Percentiles rank a stretch among this genome's conserved stretches.
Conservation (phyloP, 2,888 invertebrate species). For the Charanyca ferruginea region DNA sequence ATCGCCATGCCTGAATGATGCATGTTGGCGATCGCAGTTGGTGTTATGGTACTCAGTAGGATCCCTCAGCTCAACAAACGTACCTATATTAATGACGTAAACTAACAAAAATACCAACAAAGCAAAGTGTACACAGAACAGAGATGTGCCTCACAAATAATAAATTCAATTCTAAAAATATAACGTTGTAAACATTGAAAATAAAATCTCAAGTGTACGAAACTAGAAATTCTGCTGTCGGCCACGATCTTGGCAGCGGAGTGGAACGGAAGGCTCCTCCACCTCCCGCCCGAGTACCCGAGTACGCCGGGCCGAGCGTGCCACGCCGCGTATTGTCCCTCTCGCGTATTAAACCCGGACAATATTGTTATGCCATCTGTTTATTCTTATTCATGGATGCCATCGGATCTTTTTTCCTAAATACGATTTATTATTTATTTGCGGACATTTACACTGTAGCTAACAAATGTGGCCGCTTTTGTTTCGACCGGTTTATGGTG, state of each 20-base stretch:
- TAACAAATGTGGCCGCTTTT: slow-evolving; percentile 68
- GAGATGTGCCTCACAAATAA: slow-evolving; percentile 50
- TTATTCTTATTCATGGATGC: slow-evolving; percentile 74
- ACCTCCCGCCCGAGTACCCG: slow-evolving; percentile 25
- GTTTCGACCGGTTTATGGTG: slow-evolving; percentile 67
- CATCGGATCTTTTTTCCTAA: slow-evolving; percentile 70
- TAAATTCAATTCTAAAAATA: slow-evolving; percentile 63
- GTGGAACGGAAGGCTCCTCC: slow-evolving; percentile 48
- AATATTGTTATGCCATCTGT: slow-evolving; percentile 75
- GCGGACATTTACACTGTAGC: slow-evolving; percentile 72
- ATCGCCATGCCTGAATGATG: too few species aligned
- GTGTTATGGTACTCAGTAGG: too few species aligned
- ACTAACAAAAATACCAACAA: slow-evolving; percentile 19
- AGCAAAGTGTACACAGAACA: slow-evolving; percentile 24
- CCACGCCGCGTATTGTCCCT: slow-evolving; percentile 55
- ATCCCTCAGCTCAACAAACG: too few species aligned
- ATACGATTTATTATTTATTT: slow-evolving; percentile 76
- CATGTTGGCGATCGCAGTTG: too few species aligned
- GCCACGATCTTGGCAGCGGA: slow-evolving; percentile 55
- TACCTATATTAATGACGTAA: slow-evolving; percentile 1
- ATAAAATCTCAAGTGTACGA: slow-evolving; percentile 63
- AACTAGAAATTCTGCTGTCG: slow-evolving; percentile 60
- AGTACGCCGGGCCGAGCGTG: slow-evolving; percentile 22
- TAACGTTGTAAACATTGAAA: slow-evolving; percentile 66
- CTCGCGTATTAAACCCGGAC: slow-evolving; percentile 65